A percentile compares a stretch with the other conserved stretches of the same genome.
These are phyloP conservation scores for Galaxea fascicularis DNA, from an alignment of 92 coral and sea anemone genomes.

Conservation along the genomic window DNA sequence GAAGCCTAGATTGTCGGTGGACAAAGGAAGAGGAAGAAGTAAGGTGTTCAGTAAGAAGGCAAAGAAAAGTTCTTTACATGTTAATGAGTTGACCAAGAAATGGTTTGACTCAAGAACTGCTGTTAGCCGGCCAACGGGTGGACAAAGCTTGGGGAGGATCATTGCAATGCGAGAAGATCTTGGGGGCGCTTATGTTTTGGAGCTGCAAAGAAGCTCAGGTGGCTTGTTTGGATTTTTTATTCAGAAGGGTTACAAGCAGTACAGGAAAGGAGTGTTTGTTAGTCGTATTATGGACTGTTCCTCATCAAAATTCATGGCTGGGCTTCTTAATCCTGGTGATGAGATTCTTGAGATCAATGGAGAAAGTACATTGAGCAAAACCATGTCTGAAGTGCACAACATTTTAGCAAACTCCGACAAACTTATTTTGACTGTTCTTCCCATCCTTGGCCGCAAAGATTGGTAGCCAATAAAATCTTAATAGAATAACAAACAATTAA, in stretches of 20 bases:
- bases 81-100: slow-evolving; percentile 78
- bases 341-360: slow-evolving; percentile 91
- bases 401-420: slow-evolving; percentile 85
- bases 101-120: slow-evolving; percentile 84
- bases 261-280: slow-evolving; percentile 83
- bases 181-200: slow-evolving; percentile 89
- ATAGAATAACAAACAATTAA: not conserved
- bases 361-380: slow-evolving; percentile 62
- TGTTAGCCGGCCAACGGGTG: slow-evolving; percentile 83
- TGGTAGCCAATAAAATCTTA: slow-evolving; percentile 49
- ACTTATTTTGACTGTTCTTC: slow-evolving; percentile 81
- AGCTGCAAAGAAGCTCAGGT: slow-evolving; percentile 79
- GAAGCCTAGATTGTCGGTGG: slow-evolving; percentile 67
- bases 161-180: slow-evolving; percentile 75
- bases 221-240: slow-evolving; percentile 94
- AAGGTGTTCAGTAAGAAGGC: slow-evolving; percentile 60
- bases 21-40: slow-evolving; percentile 54
- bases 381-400: slow-evolving; percentile 80
- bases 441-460: slow-evolving; percentile 80
- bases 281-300: slow-evolving; percentile 87
- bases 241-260: slow-evolving; percentile 85
- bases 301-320: slow-evolving; percentile 89
- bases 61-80: slow-evolving; percentile 58
- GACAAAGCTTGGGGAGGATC: slow-evolving; percentile 78
- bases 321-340: slow-evolving; percentile 93